Evolutionary conservation across 2,888 invertebrate genomes (phyloP), one percentile per base, ranked within the genome.

Genomic region (Liodrosophila aerea): DNA sequence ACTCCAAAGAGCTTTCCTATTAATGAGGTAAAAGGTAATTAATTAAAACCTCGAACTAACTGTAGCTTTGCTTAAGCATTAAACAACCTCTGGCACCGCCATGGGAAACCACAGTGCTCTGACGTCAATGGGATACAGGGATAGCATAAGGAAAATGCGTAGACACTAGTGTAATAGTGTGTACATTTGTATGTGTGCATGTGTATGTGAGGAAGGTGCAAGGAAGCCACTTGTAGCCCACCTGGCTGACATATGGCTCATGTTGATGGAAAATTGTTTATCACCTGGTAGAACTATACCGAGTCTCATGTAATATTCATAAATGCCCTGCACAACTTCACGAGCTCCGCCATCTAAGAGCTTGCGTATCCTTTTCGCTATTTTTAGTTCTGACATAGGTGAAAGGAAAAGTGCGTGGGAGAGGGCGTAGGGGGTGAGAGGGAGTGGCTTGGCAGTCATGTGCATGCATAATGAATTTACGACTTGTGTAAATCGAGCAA

Each of bases 291-390:
- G 44, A 51, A 51, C 31, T 53, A 43, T 59, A 51, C 61, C 54
- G 33, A 16, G 33, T 43, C 74, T 78, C 82, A 82, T 78, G 78
- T 62, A 67, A 78, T 76, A 78, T 80, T 78, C 82, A 78, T 80
- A 78, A 73, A 68, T 63, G 43, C 51, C 27, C 8, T 30, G 43
- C 36, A 54, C 52, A 36, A 67, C 64, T 54, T 70, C 66, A 33
- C 64, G 53, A 66, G 62, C 59, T 62, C 63, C n/a, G n/a, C n/a
- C 51, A 63, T 61, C 60, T 74, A 74, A 74, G 67, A 58, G 73
- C n/a, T 5, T 5, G 37, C 58, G 50, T 15, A 58, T 44, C 41
- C 45, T 45, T 51, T 62, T 53, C 13, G 33, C 72, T 72, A 72
- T 72, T 72, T 72, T 64, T 72, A 72, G 72, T 60, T 52, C 51